phyloP scores from a whole-genome alignment of 2,888 invertebrate genomes.

The Macropis europaea region DNA sequence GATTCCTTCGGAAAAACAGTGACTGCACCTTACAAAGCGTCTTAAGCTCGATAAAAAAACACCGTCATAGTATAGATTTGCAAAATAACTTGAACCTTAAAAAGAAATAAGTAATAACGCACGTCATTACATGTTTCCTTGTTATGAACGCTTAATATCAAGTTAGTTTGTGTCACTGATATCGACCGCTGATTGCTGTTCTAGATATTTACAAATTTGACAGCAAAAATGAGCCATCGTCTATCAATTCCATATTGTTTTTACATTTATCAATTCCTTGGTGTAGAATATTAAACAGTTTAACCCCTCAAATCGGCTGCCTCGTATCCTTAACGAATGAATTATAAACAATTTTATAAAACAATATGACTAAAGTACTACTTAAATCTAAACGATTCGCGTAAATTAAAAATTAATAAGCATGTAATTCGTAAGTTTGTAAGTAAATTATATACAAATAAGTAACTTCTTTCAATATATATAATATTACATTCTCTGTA shows the following conservation, averaged over 20 bases:
- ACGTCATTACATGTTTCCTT: constrained; percentile 23
- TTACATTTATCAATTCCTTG: constrained; percentile 51
- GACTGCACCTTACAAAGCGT: constrained; percentile 39
- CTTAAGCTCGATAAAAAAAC: constrained; percentile 60
- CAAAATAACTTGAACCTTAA: constrained; percentile 35
- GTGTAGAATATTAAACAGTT: constrained; percentile 32
- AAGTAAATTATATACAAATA: constrained; percentile 65
- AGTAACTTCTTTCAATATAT: constrained; percentile 55
- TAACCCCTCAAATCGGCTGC: constrained; percentile 55
- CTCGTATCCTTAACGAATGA: constrained; percentile 21
- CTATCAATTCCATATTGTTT: constrained; percentile 64
- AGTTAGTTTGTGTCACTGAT: constrained; percentile 45
- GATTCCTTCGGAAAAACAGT: constrained; percentile 14
- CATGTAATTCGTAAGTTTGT: constrained; percentile 41
- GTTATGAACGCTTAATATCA: constrained; percentile 34
- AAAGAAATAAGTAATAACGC: constrained; percentile 42
- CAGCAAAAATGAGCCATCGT: constrained; percentile 67
- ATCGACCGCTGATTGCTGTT: constrained; percentile 34
- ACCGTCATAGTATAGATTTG: constrained; percentile 39
- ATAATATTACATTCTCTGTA: constrained; percentile 55
- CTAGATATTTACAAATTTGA: constrained; percentile 60
- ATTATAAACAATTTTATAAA: constrained; percentile 38
- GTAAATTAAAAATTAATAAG: constrained; percentile 54
- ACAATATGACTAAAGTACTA: constrained; percentile 42
- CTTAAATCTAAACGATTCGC: constrained; percentile 41